Evolutionary conservation across 2,888 invertebrate genomes (phyloP), one percentile per base, ranked within the genome.

Genomic region (Hemicrepidius hirtus): DNA sequence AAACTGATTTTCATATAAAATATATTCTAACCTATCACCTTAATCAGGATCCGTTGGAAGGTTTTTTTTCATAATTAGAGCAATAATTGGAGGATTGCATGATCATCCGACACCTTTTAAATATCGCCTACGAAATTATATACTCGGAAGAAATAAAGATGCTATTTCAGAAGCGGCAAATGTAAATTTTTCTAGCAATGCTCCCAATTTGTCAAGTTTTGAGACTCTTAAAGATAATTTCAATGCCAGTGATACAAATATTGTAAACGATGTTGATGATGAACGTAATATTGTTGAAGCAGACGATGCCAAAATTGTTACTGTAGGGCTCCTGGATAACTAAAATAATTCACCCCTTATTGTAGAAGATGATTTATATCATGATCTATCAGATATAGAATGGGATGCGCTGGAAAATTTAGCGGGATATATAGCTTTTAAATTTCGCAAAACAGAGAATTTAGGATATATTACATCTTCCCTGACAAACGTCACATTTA

Each of bases 321-420:
- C 41, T 44, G 13, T 50, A 50, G 24, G 24, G 24, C 24, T 24
- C 3, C 5, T 24, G 3, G 24, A 24, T 24, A 24, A 24, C 24
- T 24, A 24, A 24, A 24, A 24, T 5, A 24, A 24, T 24, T 24
- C 5, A 24, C 24, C 24, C 24, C 5, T 24, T 3, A 24, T 24
- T 24, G 3, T 24, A 24, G 24, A 24, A 24, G 5, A 24, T 24
- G 24, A 24, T 5, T 24, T 24, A 2, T 3, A 24, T 3, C 2
- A 5, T 24, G 24, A 24, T 24, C 3, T 24, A 24, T 44, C 55
- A 4, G n/a, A 28, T 9, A 50, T 64, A 2, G 6, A 50, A 21
- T 77, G 70, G 73, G 78, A 78, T 71, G 78, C 74, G 41, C 68
- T 79, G 46, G 77, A 80, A 73, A 78, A 78, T 72, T 67, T 78